These are phyloP conservation scores for Lasioglossum zephyrum DNA, from an alignment of 2,888 invertebrate genomes.

Conservation along the genomic window DNA sequence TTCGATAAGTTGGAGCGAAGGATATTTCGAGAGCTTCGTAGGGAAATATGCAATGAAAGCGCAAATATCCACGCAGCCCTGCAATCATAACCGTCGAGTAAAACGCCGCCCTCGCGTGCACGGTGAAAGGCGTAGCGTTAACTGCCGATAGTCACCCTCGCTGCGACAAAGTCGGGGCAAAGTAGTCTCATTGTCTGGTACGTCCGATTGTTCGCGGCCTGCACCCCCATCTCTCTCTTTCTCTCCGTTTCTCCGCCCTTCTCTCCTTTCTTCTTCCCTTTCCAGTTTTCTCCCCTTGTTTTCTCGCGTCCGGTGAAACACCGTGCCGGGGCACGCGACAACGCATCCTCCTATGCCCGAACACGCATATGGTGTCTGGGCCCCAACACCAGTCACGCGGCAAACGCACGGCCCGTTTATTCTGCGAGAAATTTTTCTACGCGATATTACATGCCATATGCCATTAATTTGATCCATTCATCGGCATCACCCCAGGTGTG, in stretches of 20 bases:
- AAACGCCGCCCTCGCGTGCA: conserved; percentile 17
- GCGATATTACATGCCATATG: conserved; percentile 74
- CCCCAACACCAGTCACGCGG: conserved; percentile 30
- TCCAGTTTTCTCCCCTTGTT: not conserved
- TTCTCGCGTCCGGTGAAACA: conserved; percentile 22
- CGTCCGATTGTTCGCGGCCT: conserved; percentile 69
- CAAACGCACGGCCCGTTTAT: conserved; percentile 19
- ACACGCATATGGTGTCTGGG: conserved; percentile 64
- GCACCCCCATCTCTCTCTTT: not conserved
- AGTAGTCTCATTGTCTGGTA: conserved; percentile 77
- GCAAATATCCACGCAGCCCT: conserved; percentile 1
- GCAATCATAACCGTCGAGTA: conserved; percentile 7
- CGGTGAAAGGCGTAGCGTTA: conserved; percentile 54
- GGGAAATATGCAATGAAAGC: not conserved
- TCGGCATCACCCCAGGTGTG: conserved; percentile 76
- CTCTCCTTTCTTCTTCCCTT: not conserved
- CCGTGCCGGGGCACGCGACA: not conserved
- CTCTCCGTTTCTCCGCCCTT: conserved; percentile 3
- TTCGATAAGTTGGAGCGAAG: not conserved
- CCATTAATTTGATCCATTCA: conserved; percentile 77
- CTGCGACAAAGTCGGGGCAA: conserved; percentile 60
- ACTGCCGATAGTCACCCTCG: conserved; percentile 66
- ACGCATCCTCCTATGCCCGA: conserved; percentile 28
- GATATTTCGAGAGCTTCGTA: not conserved
- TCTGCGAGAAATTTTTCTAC: conserved; percentile 54